Base-by-base conservation (phyloP, 2,113 vertebrate species). In the Panthera tigris region DNA sequence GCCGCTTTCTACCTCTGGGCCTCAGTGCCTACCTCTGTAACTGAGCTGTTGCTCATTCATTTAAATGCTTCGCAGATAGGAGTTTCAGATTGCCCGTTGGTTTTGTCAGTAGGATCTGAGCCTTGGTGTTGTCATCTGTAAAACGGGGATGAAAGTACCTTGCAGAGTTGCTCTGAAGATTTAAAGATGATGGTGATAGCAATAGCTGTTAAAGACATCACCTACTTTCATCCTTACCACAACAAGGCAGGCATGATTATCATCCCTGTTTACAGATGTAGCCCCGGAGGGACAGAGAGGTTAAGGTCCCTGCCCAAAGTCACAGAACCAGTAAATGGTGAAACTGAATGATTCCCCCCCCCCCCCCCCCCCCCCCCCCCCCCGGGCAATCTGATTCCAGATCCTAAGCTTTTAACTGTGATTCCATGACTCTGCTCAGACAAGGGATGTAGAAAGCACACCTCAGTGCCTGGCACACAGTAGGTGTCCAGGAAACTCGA, bases 191-290 rank as follows among this genome's bases (percentile, higher is more conserved):
- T 23, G 78, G 21, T 50, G 89, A 27, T 12, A 25, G 36, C 31
- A 2, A 12, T 0, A 7, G 5, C 8, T 29, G 63, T 55, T 36
- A 9, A 45, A 68, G 9, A 50, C 63, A 41, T 76, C 0, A 1
- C 12, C 74, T 7, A 4, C 15, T 71, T 88, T 80, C 48, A 36
- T 61, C n/a, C 57, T 78, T 19, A 68, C 3, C 31, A 1, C 15
- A 36, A 3, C 16, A 57, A 48, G 18, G 50, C 31, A 36, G 79
- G 5, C 10, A 4, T 7, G n/a, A 16, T 84, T 19, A 5, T 41
- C 57, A 39, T 48, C 36, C 10, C 33, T 29, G 50, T 65, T 85
- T 8, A 48, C 13, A 66, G 79, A 66, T 55, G 23, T 61, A n/a
- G 78, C 25, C 6, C 1, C 31, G 0, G 3, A 50, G 52, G 88